These are phyloP conservation scores for Criorhina ranunculi DNA, from an alignment of 2,888 invertebrate species.

Conservation along the genomic window DNA sequence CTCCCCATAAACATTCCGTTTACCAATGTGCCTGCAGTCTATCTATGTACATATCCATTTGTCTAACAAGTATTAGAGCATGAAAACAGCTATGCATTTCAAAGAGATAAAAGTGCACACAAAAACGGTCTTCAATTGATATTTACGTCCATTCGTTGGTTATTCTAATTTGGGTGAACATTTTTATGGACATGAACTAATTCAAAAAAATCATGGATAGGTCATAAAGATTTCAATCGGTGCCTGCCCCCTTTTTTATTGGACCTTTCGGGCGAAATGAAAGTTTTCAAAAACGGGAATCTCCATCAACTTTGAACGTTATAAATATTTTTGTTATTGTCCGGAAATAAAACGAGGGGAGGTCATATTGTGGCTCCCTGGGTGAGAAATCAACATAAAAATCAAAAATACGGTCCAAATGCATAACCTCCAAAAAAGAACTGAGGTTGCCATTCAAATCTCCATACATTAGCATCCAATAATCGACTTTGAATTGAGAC, in stretches of 20 bases:
- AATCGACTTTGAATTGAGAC: neutral
- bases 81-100: conserved; percentile 40
- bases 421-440: neutral
- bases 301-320: neutral
- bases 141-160: conserved; percentile 2
- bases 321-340: neutral
- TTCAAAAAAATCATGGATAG: conserved; percentile 8
- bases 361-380: neutral
- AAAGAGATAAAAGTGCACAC: neutral
- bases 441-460: neutral
- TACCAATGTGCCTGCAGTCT: neutral
- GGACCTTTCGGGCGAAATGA: conserved; percentile 12
- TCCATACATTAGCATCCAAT: conserved; percentile 9
- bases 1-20: neutral
- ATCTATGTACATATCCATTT: neutral
- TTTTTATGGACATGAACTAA: conserved; percentile 29
- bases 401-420: neutral
- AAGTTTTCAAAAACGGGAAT: conserved; percentile 7
- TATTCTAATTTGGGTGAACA: conserved; percentile 17
- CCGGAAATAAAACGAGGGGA: neutral
- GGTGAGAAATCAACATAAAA: neutral
- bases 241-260: neutral
- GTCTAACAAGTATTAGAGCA: conserved; percentile 32
- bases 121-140: conserved; percentile 3
- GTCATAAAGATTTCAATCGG: conserved; percentile 13